Evolutionary conservation across 2,113 vertebrate genomes (phyloP), one percentile per base, ranked within the genome.

Genomic region (Pardalotus punctatus): DNA sequence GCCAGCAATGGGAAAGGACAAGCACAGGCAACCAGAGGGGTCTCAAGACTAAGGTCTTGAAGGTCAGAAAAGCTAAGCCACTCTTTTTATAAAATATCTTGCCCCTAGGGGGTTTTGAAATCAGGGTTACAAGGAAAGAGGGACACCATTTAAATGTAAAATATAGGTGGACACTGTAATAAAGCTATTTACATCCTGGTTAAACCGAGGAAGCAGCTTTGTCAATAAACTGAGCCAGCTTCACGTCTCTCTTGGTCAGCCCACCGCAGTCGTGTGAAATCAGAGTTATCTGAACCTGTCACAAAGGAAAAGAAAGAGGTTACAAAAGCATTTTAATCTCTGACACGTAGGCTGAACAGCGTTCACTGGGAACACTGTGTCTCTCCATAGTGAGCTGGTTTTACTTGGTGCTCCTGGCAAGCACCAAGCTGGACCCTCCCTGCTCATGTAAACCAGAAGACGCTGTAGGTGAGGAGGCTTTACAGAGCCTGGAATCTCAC

Each of bases 221-320:
- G 95, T 99, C 99, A 51, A 99, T 99, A 69, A 99, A 99, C 92
- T 98, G 98, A 74, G 99, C 99, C 97, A 99, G 97, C 93, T 98
- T 98, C 93, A 99, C 97, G 12, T 99, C 99, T 92, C 98, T 98
- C 91, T 98, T 99, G 36, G 98, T 99, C 83, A 99, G 96, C 15
- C 98, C 99, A 35, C 98, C 98, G 6, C 98, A 99, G 97, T 99
- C 99, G 4, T 99, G 99, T 16, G 99, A 99, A 8, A 98, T 99
- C 91, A 99, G 95, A 21, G 99, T 99, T 89, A 99, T 99, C 97
- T 99, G 99, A 93, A 99, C 99, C 99, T 99, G 97, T 83, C 66
- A 67, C 15, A 80, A 81, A 95, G 43, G 60, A 61, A 93, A 96
- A 67, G 73, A 51, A 72, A 66, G 43, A 79, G 40, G 54, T 91